Evolutionary conservation across 2,888 invertebrate species (phyloP), one percentile per base, ranked within the genome.

Genomic region (Ophioninae sp.): DNA sequence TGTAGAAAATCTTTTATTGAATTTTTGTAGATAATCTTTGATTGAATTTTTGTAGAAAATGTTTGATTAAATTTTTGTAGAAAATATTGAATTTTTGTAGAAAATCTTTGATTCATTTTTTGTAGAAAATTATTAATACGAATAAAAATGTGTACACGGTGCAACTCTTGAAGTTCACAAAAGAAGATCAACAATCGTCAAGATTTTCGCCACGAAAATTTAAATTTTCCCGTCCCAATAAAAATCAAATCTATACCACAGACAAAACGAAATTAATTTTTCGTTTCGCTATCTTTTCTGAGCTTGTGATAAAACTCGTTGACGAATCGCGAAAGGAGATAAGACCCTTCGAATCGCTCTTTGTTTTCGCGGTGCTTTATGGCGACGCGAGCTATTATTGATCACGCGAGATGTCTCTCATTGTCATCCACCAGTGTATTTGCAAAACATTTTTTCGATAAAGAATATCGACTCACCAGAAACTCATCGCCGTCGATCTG

Each of bases 401-500:
- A 61, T 30, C 30, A 74, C 57, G 41, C n/a, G 30, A 65, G 37
- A 21, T 41, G 61, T 61, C 61, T 17, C 57, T 65, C 44, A 41
- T 70, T 68, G 44, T 70, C 41, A 21, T 64, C 56, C 30, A 44
- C 20, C 20, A 7, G 50, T 21, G 50, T 61, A 41, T 72, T 79
- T 79, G 23, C n/a, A 79, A 72, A 79, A 64, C 23, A 44, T 61
- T 65, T 20, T 56, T 50, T 68, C 41, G 20, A 68, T 68, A 17
- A 20, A 30, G 30, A 3, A 41, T 44, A 68, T 20, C 44, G 65
- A 89, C 91, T 91, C 78, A 93, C 93, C 86, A 93, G 74, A 20
- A 93, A 85, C 72, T 89, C 89, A 70, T 92, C 92, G 69, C 93
- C 93, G 79, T 92, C 90, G 80, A 93, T 90, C 73, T 90, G 89